Percentiles rank a stretch among this genome's conserved stretches.
Evolutionary conservation across 2,797 vertebrate genomes (phyloP).

Genomic region (Anguilla anguilla): DNA sequence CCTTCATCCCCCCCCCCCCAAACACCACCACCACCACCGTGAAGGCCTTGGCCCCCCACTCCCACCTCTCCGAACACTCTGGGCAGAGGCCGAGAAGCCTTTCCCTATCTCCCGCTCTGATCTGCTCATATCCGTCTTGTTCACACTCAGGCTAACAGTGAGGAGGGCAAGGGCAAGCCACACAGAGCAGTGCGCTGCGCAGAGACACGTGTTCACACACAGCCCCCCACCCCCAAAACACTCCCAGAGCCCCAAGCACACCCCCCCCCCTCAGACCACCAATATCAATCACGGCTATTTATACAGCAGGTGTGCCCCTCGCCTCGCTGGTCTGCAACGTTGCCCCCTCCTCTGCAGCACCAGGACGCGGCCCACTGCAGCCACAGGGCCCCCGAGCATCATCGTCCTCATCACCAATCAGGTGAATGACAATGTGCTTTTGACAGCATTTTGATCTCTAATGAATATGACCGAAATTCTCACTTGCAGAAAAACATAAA

Average conservation of each 20-base stretch:
- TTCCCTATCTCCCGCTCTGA: constrained; percentile 43
- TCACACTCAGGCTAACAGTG: constrained; percentile 50
- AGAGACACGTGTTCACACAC: constrained; percentile 23
- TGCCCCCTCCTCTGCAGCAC: background rate
- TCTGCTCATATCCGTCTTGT: constrained; percentile 50
- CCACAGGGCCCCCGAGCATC: background rate
- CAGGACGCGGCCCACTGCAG: background rate
- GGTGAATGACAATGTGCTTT: background rate
- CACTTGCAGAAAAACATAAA: background rate
- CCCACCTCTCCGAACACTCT: background rate
- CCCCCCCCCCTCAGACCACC: constrained; percentile 25
- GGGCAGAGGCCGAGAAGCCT: constrained; percentile 9
- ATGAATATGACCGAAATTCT: background rate
- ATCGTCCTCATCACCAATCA: background rate
- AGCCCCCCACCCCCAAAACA: constrained; percentile 12
- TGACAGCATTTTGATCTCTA: background rate
- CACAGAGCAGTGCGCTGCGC: constrained; percentile 16
- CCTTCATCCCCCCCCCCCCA: background rate
- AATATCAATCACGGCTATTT: constrained; percentile 42
- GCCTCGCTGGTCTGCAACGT: constrained; percentile 5
- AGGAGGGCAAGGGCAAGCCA: constrained; percentile 35
- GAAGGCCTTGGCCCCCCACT: background rate
- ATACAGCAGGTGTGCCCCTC: constrained; percentile 52
- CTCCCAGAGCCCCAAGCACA: constrained; percentile 13
- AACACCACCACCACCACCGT: background rate